Percentiles rank a stretch among this genome's conserved stretches.
These are phyloP conservation scores for Pyrocephalus nanus DNA, from an alignment of 2,797 vertebrate species.

Conservation along the genomic window DNA sequence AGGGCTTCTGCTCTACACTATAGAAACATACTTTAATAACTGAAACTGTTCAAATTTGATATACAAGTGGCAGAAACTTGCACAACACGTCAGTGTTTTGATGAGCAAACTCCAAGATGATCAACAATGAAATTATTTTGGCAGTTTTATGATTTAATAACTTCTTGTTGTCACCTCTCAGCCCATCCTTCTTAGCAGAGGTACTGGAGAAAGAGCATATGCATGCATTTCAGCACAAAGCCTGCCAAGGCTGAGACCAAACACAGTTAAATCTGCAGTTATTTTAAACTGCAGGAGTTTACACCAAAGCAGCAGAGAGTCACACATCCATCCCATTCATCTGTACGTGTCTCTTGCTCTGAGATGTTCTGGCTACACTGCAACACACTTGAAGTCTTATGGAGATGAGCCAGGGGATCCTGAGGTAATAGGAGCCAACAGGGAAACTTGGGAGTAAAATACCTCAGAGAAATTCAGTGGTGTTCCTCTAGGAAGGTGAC, in stretches of 20 bases:
- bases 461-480: neutral
- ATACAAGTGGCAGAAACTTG: neutral
- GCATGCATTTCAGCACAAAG: neutral
- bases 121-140: neutral
- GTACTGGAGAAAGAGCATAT: fast-evolving
- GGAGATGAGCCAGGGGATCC: neutral
- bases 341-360: neutral
- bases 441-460: neutral
- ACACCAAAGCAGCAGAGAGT: neutral
- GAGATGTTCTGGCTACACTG: neutral
- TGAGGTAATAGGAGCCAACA: neutral
- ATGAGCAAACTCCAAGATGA: neutral
- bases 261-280: neutral
- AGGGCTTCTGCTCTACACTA: neutral
- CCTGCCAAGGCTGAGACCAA: neutral
- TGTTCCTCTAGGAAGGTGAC: neutral
- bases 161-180: neutral
- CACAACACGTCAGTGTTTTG: neutral
- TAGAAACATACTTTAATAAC: neutral
- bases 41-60: neutral
- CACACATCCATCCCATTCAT: neutral
- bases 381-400: neutral
- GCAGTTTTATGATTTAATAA: neutral
- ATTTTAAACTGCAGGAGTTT: neutral
- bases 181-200: neutral